A percentile compares a stretch with the other conserved stretches of the same genome.
Evolutionary conservation across 1,140 invertebrate species (phyloP).

Genomic region (Drosophila tani): DNA sequence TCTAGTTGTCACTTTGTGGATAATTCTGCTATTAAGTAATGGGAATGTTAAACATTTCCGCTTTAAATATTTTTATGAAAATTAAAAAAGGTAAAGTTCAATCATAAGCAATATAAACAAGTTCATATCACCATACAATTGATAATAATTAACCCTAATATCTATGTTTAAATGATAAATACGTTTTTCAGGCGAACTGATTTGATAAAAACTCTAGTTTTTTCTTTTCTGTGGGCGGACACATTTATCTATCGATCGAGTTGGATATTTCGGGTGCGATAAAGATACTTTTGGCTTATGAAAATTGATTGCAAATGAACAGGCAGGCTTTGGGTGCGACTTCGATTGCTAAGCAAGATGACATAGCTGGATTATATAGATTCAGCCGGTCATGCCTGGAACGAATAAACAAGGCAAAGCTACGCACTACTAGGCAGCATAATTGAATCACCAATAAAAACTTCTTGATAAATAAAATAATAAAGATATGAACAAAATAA

Average conservation of each 20-base stretch:
- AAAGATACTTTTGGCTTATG: conserved; percentile 35
- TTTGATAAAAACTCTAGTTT: background rate
- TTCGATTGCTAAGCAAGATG: conserved; percentile 39
- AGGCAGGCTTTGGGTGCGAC: conserved; percentile 3
- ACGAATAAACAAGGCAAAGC: conserved; percentile 1
- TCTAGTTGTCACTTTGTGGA: background rate
- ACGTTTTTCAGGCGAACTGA: conserved; percentile 1
- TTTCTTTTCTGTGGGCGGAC: conserved; percentile 1
- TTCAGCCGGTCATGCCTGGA: conserved; percentile 5
- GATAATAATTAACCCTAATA: background rate
- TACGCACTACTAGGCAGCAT: conserved; percentile 5
- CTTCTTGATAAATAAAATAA: conserved; percentile 19
- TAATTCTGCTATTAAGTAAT: background rate
- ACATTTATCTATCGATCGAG: conserved; percentile 37
- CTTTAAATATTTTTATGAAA: background rate
- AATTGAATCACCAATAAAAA: conserved; percentile 36
- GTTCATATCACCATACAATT: background rate
- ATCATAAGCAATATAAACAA: background rate
- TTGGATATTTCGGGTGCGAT: conserved; percentile 18
- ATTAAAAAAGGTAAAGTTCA: background rate
- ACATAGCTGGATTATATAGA: conserved; percentile 21
- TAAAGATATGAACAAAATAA: conserved; percentile 9
- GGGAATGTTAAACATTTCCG: background rate
- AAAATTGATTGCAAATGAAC: conserved; percentile 50
- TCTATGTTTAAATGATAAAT: conserved; percentile 11